phyloP scores from a whole-genome alignment of 2,113 vertebrate species.

The Taurulus bubalis region DNA sequence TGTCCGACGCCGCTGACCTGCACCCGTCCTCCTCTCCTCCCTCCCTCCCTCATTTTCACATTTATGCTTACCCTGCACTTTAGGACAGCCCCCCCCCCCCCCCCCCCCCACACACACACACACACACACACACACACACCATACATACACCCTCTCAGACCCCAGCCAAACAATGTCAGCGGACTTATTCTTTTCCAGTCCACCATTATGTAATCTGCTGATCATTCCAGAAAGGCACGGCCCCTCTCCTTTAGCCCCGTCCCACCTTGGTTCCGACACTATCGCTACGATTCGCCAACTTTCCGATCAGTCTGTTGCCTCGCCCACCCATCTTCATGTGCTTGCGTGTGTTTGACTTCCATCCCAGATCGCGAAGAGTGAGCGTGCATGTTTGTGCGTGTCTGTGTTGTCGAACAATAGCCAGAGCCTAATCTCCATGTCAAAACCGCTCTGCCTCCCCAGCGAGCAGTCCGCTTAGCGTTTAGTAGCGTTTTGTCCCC shows the following conservation, averaged over 20 bases:
- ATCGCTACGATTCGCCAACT: conserved; percentile 23
- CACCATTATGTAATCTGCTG: conserved; percentile 92
- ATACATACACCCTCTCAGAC: conserved; percentile 56
- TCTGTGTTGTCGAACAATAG: conserved; percentile 90
- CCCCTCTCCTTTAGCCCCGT: conserved; percentile 81
- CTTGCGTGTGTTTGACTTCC: conserved; percentile 53
- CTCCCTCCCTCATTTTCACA: conserved; percentile 60
- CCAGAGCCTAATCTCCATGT: conserved; percentile 99
- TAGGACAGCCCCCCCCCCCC: conserved; percentile 84
- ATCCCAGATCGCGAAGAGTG: conserved; percentile 50
- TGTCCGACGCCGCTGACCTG: conserved; percentile 78
- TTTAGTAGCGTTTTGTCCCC: conserved; percentile 98
- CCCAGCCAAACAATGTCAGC: conserved; percentile 86
- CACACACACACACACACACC: not conserved
- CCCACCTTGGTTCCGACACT: conserved; percentile 34
- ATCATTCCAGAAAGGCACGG: conserved; percentile 89
- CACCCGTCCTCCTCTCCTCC: conserved; percentile 59
- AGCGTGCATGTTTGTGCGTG: conserved; percentile 57
- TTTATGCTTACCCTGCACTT: conserved; percentile 90
- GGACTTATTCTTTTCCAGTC: conserved; percentile 88
- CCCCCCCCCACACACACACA: conserved; percentile 62
- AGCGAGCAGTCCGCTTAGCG: conserved; percentile 94
- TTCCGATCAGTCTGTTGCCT: conserved; percentile 2
- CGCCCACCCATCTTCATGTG: conserved; percentile 21
- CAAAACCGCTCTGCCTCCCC: conserved; percentile 99